Percentiles rank a stretch among this genome's conserved stretches.
Evolutionary conservation across 2,888 invertebrate species (phyloP).

Genomic region (Drosophila aldrichi): DNA sequence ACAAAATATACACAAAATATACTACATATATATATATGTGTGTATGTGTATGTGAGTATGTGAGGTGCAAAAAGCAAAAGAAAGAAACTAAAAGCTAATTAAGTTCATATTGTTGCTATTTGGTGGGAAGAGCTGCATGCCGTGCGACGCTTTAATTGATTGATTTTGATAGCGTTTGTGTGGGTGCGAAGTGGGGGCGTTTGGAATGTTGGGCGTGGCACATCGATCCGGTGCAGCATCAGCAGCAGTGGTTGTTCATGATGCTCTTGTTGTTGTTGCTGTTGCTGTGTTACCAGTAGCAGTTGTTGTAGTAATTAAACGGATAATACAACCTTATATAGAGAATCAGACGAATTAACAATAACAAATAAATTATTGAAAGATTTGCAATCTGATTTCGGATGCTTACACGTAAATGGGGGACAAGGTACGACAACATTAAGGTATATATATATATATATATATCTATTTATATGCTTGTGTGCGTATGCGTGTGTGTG

Average conservation of each 20-base stretch:
- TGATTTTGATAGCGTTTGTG: neutral
- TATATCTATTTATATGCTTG: neutral
- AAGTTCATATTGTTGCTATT: conserved; percentile 23
- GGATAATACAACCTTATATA: conserved; percentile 84
- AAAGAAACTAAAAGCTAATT: conserved; percentile 43
- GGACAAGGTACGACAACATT: conserved; percentile 12
- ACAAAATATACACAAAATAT: conserved; percentile 11
- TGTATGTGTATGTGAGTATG: conserved; percentile 1
- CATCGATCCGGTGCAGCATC: conserved; percentile 37
- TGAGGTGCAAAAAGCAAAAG: conserved; percentile 10
- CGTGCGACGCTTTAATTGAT: conserved; percentile 15
- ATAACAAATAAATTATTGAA: conserved; percentile 51
- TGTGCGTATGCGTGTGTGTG: neutral
- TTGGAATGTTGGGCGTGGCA: conserved; percentile 19
- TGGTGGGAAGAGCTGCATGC: conserved; percentile 12
- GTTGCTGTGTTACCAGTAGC: conserved; percentile 74
- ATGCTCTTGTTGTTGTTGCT: conserved; percentile 30
- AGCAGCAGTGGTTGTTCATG: conserved; percentile 5
- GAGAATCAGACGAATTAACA: conserved; percentile 68
- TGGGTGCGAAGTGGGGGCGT: neutral
- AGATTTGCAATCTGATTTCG: conserved; percentile 11
- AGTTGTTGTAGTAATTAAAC: conserved; percentile 85
- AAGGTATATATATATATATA: neutral
- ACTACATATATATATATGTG: neutral
- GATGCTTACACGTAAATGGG: conserved; percentile 11